These are phyloP conservation scores for Endotricha flammealis DNA, from an alignment of 2,888 invertebrate species.

Conservation along the genomic window DNA sequence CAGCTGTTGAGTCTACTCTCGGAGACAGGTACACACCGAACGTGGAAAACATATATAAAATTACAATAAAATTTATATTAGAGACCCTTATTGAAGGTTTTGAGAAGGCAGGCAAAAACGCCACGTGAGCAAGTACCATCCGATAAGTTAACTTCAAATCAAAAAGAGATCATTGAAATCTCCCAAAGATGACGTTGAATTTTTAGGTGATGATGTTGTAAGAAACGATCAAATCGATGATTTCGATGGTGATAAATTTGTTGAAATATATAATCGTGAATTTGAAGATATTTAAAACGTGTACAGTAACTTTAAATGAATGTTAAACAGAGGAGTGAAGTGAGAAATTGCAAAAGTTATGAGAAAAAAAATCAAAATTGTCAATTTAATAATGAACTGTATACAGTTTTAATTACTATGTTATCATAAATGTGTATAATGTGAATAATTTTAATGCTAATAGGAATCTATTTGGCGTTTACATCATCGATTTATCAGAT, in stretches of 20 bases:
- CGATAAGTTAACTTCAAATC: no score
- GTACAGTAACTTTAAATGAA: no score
- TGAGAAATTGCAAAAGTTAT: no score
- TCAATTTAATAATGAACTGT: constrained; percentile 28
- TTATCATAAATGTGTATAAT: constrained; percentile 32
- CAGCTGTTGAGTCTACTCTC: constrained; percentile 90
- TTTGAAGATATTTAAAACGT: background rate
- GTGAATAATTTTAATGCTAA: constrained; percentile 32
- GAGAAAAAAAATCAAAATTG: no score
- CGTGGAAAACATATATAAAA: constrained; percentile 93
- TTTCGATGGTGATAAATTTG: background rate
- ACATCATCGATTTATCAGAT: no score
- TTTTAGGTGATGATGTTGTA: background rate
- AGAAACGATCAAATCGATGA: background rate
- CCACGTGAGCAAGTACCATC: constrained; percentile 49
- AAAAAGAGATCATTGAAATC: no score
- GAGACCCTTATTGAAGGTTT: constrained; percentile 90
- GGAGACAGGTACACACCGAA: constrained; percentile 94
- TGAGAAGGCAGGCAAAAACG: constrained; percentile 69
- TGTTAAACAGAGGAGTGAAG: no score
- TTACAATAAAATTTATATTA: constrained; percentile 93
- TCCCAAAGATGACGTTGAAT: background rate
- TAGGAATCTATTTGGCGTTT: no score
- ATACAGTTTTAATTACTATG: constrained; percentile 1
- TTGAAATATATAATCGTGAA: background rate